Base-by-base conservation (phyloP, 2,888 invertebrate species). In the Mesorhabditis sp. region DNA sequence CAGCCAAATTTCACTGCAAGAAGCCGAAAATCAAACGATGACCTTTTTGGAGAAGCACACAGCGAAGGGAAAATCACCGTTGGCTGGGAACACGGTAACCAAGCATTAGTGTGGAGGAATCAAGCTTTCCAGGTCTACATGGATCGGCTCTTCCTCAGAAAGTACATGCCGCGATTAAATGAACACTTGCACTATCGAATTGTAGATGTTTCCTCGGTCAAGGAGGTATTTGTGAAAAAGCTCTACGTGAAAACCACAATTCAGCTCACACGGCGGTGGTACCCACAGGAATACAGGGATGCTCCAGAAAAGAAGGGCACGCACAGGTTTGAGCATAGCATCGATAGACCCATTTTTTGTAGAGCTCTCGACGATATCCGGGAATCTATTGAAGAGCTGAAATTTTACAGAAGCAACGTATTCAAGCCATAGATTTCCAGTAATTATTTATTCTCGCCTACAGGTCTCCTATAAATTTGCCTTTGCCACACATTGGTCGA, bases 131-230 rank as follows among this genome's bases (percentile, higher is more conserved):
- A 50, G 58, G 58, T 50, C 65, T 72, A 80, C 69, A 78, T 75
- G 77, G 79, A 78, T 64, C 69, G 75, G 5, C 41, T 68, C 6
- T 78, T 78, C 71, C 67, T 78, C 43, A 66, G 68, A 10, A 92
- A 92, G 87, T 91, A 92, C 84, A 93, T 95, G 92, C 94, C 94
- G 0, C 88, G 79, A 63, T 87, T 96, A 5, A 86, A 92, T 83
- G 85, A 90, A 1, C 92, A 93, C 86, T 87, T 96, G 76, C 94
- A 96, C 86, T 95, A 96, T 87, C 90, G 96, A 80, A 91, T 93
- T 64, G 91, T 98, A 74, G 97, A 97, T 88, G 94, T 95, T 3
- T 93, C 92, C 50, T 90, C 92, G 0, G 87, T 97, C 28, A 95
- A 95, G 86, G 95, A 95, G 87, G 86, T 96, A 43, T 86, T 87